Evolutionary conservation across 2,797 vertebrate genomes (phyloP).

Genomic region (Prionace glauca): DNA sequence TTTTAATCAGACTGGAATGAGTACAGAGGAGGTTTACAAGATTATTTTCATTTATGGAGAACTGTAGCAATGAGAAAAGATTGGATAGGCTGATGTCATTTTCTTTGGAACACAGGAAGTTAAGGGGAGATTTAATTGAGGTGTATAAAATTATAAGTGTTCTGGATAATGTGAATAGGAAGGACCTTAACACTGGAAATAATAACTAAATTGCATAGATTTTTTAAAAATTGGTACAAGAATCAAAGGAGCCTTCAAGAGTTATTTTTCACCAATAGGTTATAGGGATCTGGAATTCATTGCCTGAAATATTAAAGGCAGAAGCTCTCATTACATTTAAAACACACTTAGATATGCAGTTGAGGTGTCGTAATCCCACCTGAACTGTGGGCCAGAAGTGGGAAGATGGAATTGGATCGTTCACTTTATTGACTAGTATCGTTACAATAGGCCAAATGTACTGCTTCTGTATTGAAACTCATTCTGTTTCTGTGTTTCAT

Average conservation of each 20-base stretch:
- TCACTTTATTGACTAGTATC: no score
- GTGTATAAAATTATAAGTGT: background rate
- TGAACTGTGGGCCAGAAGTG: background rate
- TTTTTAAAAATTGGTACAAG: background rate
- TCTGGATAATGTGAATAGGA: background rate
- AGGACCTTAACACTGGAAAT: background rate
- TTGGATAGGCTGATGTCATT: background rate
- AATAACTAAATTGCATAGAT: background rate
- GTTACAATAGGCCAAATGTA: no score
- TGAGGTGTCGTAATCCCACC: background rate
- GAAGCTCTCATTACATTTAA: background rate
- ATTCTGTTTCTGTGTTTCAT: no score
- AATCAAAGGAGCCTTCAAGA: background rate
- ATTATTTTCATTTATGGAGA: background rate
- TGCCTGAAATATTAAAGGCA: background rate
- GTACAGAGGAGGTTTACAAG: background rate
- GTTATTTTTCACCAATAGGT: background rate
- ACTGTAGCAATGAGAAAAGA: no score
- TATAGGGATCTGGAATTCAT: background rate
- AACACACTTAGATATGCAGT: background rate
- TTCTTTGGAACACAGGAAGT: background rate
- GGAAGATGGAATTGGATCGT: no score
- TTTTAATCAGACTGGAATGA: background rate
- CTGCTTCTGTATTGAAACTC: no score
- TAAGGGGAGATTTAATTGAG: background rate